A percentile compares a stretch with the other conserved stretches of the same genome.
These are phyloP conservation scores for Panagrolaimus sp. DNA, from an alignment of 1,140 invertebrate genomes.

Conservation along the genomic window DNA sequence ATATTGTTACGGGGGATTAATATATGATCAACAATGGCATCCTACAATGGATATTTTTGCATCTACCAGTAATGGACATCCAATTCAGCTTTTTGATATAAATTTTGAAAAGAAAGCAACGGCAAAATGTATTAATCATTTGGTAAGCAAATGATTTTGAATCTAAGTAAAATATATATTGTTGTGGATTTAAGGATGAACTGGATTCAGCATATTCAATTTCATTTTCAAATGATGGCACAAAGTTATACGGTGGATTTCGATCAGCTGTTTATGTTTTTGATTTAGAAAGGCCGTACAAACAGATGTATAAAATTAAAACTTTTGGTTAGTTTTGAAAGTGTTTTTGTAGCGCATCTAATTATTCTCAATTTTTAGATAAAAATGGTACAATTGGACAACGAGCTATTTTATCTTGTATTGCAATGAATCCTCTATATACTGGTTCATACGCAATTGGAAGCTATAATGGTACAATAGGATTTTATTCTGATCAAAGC, in stretches of 20 bases:
- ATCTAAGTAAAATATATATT: no score
- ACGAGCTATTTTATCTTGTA: neutral
- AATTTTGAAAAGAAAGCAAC: neutral
- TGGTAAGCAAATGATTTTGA: neutral
- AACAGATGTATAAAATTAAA: neutral
- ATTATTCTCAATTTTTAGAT: neutral
- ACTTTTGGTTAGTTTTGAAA: neutral
- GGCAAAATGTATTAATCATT: conserved; percentile 1
- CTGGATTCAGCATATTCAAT: conserved; percentile 5
- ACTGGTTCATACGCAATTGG: neutral
- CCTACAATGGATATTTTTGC: neutral
- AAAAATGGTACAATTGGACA: neutral
- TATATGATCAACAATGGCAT: neutral
- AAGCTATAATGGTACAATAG: neutral
- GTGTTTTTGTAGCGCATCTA: neutral
- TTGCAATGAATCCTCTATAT: neutral
- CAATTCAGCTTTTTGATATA: neutral
- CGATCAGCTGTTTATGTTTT: neutral
- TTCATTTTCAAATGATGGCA: neutral
- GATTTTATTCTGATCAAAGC: neutral
- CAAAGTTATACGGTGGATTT: neutral
- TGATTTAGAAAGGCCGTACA: neutral
- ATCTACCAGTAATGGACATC: neutral
- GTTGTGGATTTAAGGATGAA: neutral
- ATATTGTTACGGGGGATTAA: neutral